Conservation (phyloP, 1,140 invertebrate species). For the Drosophila sproati region DNA sequence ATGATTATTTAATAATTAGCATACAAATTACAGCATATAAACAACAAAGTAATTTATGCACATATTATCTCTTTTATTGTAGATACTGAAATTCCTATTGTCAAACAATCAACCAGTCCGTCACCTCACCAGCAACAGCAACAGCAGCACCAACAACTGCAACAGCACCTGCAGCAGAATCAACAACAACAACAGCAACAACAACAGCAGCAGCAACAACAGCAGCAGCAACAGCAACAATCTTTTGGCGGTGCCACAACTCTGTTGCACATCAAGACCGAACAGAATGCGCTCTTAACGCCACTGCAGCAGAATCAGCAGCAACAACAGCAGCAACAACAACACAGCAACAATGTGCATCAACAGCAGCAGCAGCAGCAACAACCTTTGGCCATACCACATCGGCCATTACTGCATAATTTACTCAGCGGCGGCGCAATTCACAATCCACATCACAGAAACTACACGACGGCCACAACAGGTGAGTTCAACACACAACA, state of each 20-base stretch:
- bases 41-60: constrained; percentile 8
- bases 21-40: background rate
- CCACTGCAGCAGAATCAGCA: constrained; percentile 72
- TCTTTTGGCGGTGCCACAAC: constrained; percentile 64
- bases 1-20: background rate
- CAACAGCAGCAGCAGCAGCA: constrained; percentile 63
- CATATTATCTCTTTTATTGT: constrained; percentile 30
- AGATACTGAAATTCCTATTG: constrained; percentile 85
- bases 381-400: constrained; percentile 79
- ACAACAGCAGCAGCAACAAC: constrained; percentile 49
- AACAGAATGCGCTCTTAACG: constrained; percentile 71
- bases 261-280: constrained; percentile 79
- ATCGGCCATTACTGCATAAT: constrained; percentile 83
- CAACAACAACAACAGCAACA: constrained; percentile 69
- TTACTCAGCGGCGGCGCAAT: constrained; percentile 82
- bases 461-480: constrained; percentile 84
- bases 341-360: constrained; percentile 63
- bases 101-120: constrained; percentile 84
- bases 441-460: constrained; percentile 84
- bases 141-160: constrained; percentile 67
- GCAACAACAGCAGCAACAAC: constrained; percentile 68
- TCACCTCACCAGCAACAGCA: constrained; percentile 71
- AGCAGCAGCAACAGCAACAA: constrained; percentile 28
- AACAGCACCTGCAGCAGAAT: constrained; percentile 65
- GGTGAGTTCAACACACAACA: constrained; percentile 59